Evolutionary conservation across 2,113 vertebrate genomes (phyloP).

Genomic region (Lontra canadensis): DNA sequence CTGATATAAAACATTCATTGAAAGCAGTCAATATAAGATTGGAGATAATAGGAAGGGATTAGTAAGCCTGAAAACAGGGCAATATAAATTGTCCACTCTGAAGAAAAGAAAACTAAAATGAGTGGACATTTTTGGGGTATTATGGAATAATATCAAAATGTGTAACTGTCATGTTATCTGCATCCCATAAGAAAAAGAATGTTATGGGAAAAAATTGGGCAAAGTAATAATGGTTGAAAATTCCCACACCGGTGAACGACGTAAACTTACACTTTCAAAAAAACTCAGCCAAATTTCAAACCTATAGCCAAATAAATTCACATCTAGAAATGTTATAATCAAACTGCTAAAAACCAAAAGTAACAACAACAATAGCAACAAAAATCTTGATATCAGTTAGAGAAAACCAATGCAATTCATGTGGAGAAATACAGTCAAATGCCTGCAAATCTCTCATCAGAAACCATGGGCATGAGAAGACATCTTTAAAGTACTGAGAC

Average conservation of each 20-base stretch:
- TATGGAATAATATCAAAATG: background rate
- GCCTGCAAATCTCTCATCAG: background rate
- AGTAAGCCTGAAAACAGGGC: background rate
- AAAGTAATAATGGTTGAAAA: background rate
- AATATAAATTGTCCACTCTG: background rate
- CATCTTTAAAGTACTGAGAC: background rate
- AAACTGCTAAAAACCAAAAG: background rate
- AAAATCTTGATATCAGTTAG: background rate
- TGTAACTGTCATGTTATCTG: background rate
- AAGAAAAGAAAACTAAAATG: background rate
- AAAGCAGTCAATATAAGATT: background rate
- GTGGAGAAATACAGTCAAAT: background rate
- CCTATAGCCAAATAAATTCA: background rate
- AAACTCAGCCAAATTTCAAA: background rate
- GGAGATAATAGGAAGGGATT: background rate
- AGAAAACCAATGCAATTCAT: background rate
- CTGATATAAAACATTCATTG: background rate
- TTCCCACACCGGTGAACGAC: background rate
- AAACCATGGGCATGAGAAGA: background rate
- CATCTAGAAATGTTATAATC: background rate
- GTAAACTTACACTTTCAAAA: background rate
- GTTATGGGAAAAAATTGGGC: background rate
- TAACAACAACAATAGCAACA: background rate
- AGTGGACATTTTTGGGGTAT: background rate
- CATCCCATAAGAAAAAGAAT: background rate